These are phyloP conservation scores for Arge pagana DNA, from an alignment of 2,888 invertebrate species.

Conservation along the genomic window DNA sequence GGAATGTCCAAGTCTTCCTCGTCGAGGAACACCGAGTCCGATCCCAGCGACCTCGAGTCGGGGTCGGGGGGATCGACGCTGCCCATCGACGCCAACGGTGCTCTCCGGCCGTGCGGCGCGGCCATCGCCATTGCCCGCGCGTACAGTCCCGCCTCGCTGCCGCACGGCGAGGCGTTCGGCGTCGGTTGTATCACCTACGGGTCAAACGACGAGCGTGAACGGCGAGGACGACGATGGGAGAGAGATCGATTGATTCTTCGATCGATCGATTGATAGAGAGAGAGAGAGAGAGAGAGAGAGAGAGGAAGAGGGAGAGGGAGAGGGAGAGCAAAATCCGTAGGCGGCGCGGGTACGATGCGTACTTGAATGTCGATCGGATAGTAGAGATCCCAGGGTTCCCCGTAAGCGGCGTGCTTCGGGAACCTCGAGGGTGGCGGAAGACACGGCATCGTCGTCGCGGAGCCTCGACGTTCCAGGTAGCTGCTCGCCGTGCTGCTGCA, in stretches of 20 bases:
- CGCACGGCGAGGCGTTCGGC: conserved; percentile 82
- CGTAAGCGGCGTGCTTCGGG: conserved; percentile 55
- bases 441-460: conserved; percentile 76
- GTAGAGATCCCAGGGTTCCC: conserved; percentile 63
- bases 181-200: conserved; percentile 73
- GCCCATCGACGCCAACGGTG: conserved; percentile 80
- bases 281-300: neutral
- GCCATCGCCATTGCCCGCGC: conserved; percentile 39
- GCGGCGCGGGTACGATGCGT: neutral
- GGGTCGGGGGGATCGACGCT: conserved; percentile 73
- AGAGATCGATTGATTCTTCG: neutral
- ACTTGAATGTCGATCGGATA: conserved; percentile 68
- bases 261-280: too few relatives aligned
- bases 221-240: neutral
- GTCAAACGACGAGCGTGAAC: too few relatives aligned
- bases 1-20: conserved; percentile 59
- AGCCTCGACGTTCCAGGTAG: conserved; percentile 80
- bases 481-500: conserved; percentile 86
- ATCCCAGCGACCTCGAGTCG: conserved; percentile 72
- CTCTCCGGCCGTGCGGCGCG: conserved; percentile 61
- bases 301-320: neutral
- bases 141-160: conserved; percentile 68
- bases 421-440: conserved; percentile 63
- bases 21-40: conserved; percentile 81
- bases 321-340: neutral